Evolutionary conservation across 1,140 invertebrate species (phyloP).

Genomic region (Trichonephila clavata): DNA sequence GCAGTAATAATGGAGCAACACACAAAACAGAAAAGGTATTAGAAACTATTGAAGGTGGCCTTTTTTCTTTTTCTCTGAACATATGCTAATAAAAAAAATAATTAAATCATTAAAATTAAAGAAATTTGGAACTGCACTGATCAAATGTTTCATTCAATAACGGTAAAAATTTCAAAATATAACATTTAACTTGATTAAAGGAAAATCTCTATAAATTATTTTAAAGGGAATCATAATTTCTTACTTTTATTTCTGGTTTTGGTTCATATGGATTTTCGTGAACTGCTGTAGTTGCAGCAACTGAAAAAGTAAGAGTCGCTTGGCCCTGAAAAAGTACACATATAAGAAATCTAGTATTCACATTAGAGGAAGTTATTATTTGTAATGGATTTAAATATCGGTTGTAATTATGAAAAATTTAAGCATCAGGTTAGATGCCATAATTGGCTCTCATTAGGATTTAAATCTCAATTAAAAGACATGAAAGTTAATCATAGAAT

Average conservation of each 20-base stretch:
- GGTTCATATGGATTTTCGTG: slow-evolving; percentile 83
- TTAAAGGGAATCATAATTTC: neutral
- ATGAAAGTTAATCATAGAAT: too few species aligned
- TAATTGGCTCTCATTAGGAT: too few species aligned
- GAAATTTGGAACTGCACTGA: neutral
- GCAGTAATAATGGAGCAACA: slow-evolving; percentile 89
- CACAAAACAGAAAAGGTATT: slow-evolving; percentile 94
- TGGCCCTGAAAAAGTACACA: slow-evolving; percentile 55
- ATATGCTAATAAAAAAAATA: slow-evolving; percentile 85
- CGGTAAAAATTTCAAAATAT: neutral
- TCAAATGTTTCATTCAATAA: neutral
- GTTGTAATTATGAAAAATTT: too few species aligned
- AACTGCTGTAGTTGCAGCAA: neutral
- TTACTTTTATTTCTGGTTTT: slow-evolving; percentile 91
- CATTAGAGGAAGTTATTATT: too few species aligned
- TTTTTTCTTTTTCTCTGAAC: slow-evolving; percentile 95
- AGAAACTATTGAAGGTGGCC: slow-evolving; percentile 92
- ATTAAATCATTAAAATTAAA: neutral
- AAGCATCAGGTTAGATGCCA: too few species aligned
- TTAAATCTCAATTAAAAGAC: too few species aligned
- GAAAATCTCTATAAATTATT: neutral
- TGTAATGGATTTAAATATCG: too few species aligned
- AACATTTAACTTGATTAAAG: slow-evolving; percentile 66
- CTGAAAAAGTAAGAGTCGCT: slow-evolving; percentile 63
- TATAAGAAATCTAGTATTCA: too few species aligned